Base-by-base conservation (phyloP, 2,888 invertebrate species). In the Endomychus coccineus region DNA sequence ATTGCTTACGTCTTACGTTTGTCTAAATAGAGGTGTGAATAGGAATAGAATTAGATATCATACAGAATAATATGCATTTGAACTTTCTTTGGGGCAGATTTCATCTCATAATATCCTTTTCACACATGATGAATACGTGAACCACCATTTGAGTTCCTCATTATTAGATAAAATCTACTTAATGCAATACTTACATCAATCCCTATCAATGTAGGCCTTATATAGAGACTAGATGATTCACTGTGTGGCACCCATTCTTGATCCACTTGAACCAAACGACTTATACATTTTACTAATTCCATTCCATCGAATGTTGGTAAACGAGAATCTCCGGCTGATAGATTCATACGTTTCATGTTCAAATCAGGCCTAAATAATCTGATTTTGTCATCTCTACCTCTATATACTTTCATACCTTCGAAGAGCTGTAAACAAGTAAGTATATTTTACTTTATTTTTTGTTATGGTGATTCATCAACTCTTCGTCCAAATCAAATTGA, bases 221-320 rank as follows among this genome's bases (percentile, higher is more conserved):
- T 81, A 62, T 99, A 99, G 22, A 99, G 75, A 52, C 95, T 92
- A 52, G 90, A 84, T 22, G 85, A 75, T 55, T 85, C 83, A 6
- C 84, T 80, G 63, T 90, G 84, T 4, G 98, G 98, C 5, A 98
- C 94, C 97, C 97, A 98, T 67, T 95, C 95, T 56, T 88, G 85
- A 63, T 98, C 98, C 45, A 98, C 81, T 55, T 82, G 78, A 36
- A 99, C 71, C 43, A 97, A 72, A 54, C 90, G 77, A 50, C 78
- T 75, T 25, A 98, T 69, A 59, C 94, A 90, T 55, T 83, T 77
- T 36, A 92, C 75, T 45, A 96, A 70, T 66, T 98, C 94, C 3
- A 78, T 70, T 1, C 82, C 79, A 58, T 90, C 85, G 66, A 98
- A 98, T 33, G 77, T 78, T 11, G 98, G 97, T 43, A 98, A 68